Evolutionary conservation across 2,888 invertebrate species (phyloP).

Genomic region (Hirudinaria manillensis): DNA sequence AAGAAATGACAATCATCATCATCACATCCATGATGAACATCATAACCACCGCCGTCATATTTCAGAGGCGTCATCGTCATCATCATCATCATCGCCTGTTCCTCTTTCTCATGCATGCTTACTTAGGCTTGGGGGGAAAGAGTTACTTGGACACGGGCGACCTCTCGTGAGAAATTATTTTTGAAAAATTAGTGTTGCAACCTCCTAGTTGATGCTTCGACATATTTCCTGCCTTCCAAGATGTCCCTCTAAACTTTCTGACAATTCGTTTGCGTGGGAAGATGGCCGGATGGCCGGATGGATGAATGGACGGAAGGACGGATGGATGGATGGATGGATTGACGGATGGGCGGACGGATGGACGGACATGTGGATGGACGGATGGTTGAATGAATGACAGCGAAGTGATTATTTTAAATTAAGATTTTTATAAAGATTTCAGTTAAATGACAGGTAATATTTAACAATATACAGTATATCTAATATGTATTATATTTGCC

Average conservation of each 20-base stretch:
- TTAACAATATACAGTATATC: too few species aligned
- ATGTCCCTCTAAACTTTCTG: too few species aligned
- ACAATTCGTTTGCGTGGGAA: not conserved
- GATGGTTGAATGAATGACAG: slow-evolving; percentile 9
- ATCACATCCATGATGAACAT: not conserved
- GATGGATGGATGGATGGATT: not conserved
- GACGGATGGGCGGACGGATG: not conserved
- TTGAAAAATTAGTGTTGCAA: not conserved
- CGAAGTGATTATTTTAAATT: too few species aligned
- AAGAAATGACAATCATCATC: not conserved
- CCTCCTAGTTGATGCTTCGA: not conserved
- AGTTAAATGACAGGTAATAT: too few species aligned
- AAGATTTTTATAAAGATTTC: too few species aligned
- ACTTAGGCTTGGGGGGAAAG: not conserved
- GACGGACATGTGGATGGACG: not conserved
- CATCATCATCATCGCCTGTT: not conserved
- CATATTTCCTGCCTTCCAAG: too few species aligned
- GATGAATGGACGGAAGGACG: slow-evolving; percentile 5
- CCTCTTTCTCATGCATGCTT: not conserved
- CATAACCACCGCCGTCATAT: too few species aligned
- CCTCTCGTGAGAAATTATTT: not conserved
- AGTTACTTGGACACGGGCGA: slow-evolving; percentile 1
- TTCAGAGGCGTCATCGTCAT: not conserved
- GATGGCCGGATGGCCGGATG: not conserved
- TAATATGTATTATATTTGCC: too few species aligned